Evolutionary conservation across 2,113 vertebrate species (phyloP).

Genomic region (Cariama cristata): DNA sequence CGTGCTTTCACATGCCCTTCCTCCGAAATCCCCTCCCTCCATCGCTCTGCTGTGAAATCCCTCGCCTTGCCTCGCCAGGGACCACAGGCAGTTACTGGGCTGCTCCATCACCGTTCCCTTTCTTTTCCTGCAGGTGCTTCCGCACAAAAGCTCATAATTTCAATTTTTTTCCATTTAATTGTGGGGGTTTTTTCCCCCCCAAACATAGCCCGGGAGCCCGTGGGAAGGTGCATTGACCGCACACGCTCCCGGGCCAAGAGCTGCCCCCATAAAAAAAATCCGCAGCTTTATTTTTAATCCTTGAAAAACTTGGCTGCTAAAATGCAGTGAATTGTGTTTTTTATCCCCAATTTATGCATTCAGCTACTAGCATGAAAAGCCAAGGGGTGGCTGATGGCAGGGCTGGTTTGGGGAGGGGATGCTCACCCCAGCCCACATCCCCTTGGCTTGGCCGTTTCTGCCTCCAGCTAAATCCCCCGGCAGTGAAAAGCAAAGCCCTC

Average conservation of each 20-base stretch:
- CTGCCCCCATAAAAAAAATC: neutral
- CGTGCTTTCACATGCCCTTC: neutral
- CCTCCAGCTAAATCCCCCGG: neutral
- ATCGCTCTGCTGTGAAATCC: neutral
- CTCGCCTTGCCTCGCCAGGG: neutral
- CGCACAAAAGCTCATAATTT: neutral
- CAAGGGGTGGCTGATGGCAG: neutral
- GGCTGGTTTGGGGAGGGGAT: neutral
- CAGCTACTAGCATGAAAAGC: neutral
- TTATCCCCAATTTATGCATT: neutral
- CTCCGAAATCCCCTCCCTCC: neutral
- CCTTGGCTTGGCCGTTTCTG: fast-evolving
- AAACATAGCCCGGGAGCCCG: neutral
- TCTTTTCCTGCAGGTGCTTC: neutral
- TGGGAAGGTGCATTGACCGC: neutral
- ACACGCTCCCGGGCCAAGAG: neutral
- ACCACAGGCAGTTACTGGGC: neutral
- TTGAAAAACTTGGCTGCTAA: neutral
- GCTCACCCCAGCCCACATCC: neutral
- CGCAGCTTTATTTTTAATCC: neutral
- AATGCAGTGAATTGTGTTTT: neutral
- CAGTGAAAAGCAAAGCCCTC: neutral
- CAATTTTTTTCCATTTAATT: neutral
- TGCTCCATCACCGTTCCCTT: neutral
- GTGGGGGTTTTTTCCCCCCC: neutral